phyloP scores from a whole-genome alignment of 2,888 invertebrate genomes.

The Cantharis flavilabris region DNA sequence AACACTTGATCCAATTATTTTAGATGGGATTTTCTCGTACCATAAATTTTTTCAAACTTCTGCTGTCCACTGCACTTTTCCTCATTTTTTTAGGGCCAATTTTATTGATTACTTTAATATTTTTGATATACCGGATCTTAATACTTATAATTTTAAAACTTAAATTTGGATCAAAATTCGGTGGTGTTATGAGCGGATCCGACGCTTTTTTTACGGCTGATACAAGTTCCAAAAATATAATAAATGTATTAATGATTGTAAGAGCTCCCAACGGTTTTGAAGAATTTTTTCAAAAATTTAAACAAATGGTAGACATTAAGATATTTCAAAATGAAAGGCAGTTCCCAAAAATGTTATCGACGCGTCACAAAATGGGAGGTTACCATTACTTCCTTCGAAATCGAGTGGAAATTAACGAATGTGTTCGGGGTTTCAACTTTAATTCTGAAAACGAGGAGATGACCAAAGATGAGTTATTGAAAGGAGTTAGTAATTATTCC shows the following conservation, averaged over 20 bases:
- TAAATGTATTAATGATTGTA: constrained; percentile 58
- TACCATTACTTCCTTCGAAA: constrained; percentile 60
- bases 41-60: not conserved
- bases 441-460: not conserved
- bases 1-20: too few relatives aligned
- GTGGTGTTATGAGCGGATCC: constrained; percentile 58
- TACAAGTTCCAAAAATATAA: constrained; percentile 55
- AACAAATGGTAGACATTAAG: not conserved
- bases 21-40: not conserved
- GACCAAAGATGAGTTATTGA: not conserved
- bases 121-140: constrained; percentile 27
- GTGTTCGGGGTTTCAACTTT: not conserved
- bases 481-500: constrained; percentile 19
- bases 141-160: constrained; percentile 32
- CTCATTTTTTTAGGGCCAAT: not conserved
- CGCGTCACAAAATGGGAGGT: constrained; percentile 49
- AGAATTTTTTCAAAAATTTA: not conserved
- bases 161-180: constrained; percentile 52
- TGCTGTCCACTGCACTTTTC: not conserved
- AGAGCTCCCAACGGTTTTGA: constrained; percentile 28
- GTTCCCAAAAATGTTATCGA: constrained; percentile 9
- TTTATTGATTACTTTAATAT: not conserved
- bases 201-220: constrained; percentile 63
- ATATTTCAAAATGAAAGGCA: not conserved
- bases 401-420: constrained; percentile 42